Evolutionary conservation across 1,140 invertebrate species (phyloP), one percentile per base, ranked within the genome.

Genomic region (Protaetia brevitarsis): DNA sequence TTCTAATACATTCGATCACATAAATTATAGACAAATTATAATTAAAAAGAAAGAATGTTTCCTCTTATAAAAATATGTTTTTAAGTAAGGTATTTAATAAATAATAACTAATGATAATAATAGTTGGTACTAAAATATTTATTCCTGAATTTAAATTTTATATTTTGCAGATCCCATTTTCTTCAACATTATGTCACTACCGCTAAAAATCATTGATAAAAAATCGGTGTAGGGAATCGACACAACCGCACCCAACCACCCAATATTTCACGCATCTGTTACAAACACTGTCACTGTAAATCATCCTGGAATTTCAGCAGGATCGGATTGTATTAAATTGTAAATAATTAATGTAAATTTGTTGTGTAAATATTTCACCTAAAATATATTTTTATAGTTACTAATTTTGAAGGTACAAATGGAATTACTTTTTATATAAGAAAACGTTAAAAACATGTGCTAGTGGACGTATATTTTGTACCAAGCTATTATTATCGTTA

Each of bases 161-260:
- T 36, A 21, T 62, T 62, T 62, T 62, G 13, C 60, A 62, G 60
- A 62, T 62, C 60, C 60, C 13, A 36, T 36, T 21, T 62, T 34
- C 60, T 62, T 34, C 60, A 62, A 36, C 60, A 62, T 62, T 34
- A 36, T 62, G 29, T 62, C 60, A 62, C 31, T 62, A 26, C 60
- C 60, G 19, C 23, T 62, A 36, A 62, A 62, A 62, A 62, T 62
- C 31, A 36, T 62, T 34, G 60, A 62, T 31, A 62, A 62, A 31
- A 62, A 36, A 62, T 62, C 60, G 19, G 6, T 62, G 11, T 51
- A 51, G 26, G 7, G 41, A n/a, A n/a, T n/a, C n/a, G n/a, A n/a
- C n/a, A n/a, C 34, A 37, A 13, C 34, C 34, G 16, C 16, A 16
- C 16, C 16, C 34, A 10, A 8, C 41, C 21, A 23, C 41, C 41